These are phyloP conservation scores for Morbakka virulenta DNA, from an alignment of 30 jellyfish, hydroid and myxozoan species.

Conservation along the genomic window DNA sequence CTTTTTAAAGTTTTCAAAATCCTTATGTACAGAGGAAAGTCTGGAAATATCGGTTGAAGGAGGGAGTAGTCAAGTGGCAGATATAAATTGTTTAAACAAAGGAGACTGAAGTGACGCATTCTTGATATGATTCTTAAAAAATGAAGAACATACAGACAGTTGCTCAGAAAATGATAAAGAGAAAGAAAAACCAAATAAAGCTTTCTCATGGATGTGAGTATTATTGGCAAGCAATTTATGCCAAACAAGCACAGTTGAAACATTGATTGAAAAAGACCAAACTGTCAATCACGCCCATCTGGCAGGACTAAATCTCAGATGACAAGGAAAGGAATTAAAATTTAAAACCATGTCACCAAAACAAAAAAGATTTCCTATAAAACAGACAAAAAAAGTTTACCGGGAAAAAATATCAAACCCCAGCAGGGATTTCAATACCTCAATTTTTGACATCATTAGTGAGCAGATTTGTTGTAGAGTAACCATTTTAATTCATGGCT, in stretches of 20 bases:
- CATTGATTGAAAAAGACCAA: neutral
- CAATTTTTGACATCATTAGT: no score
- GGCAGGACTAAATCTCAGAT: neutral
- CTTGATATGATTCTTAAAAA: neutral
- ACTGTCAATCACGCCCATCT: slow-evolving; percentile 26
- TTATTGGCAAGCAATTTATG: neutral
- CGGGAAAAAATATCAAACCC: no score
- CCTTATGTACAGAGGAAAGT: neutral
- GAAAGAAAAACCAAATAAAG: neutral
- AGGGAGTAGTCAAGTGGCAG: neutral
- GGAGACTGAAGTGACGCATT: neutral
- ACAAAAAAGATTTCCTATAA: neutral
- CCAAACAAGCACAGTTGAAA: neutral
- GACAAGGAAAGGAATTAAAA: slow-evolving; percentile 14
- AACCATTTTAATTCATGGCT: no score
- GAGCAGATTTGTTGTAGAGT: no score
- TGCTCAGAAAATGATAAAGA: neutral
- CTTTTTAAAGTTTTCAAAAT: neutral
- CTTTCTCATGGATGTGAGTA: neutral
- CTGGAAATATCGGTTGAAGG: neutral
- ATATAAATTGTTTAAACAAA: neutral
- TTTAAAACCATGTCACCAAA: neutral
- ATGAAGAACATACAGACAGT: neutral
- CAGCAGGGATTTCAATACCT: no score
- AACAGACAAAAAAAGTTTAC: neutral